Evolutionary conservation across 1,140 invertebrate species (phyloP).

Genomic region (Pogonus chalceus): DNA sequence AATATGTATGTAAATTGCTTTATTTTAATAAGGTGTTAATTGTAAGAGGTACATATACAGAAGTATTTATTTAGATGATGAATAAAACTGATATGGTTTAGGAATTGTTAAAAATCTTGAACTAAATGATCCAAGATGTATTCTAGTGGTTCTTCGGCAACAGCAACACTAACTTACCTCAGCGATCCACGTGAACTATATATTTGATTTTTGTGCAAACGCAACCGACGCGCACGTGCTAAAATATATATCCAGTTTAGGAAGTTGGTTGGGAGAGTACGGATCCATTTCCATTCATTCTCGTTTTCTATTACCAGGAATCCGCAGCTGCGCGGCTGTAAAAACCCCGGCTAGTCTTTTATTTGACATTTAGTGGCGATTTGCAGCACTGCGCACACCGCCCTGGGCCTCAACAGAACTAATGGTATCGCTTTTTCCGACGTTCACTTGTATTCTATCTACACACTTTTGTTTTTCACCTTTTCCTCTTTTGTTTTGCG

Average conservation of each 20-base stretch:
- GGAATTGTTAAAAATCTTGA: too few species aligned
- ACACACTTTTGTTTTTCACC: neutral
- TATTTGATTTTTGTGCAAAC: neutral
- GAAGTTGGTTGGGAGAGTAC: neutral
- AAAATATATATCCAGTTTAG: constrained; percentile 2
- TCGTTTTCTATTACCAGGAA: constrained; percentile 24
- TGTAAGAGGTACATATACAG: too few species aligned
- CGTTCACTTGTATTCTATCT: constrained; percentile 15
- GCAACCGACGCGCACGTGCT: neutral
- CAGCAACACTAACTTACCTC: too few species aligned
- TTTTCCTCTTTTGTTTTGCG: too few species aligned
- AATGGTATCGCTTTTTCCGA: constrained; percentile 23
- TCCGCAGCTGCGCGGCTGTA: constrained; percentile 16
- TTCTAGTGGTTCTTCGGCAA: too few species aligned
- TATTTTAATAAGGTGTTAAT: too few species aligned
- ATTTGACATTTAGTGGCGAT: constrained; percentile 28
- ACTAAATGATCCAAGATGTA: too few species aligned
- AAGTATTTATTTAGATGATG: too few species aligned
- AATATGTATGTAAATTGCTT: too few species aligned
- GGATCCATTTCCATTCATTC: constrained; percentile 22
- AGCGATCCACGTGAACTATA: neutral
- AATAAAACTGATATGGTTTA: too few species aligned
- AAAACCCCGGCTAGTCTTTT: constrained; percentile 24
- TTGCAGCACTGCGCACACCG: constrained; percentile 18
- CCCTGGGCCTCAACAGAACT: constrained; percentile 17